Conservation (phyloP, 2,113 vertebrate species). For the Chascanopsetta lugubris region DNA sequence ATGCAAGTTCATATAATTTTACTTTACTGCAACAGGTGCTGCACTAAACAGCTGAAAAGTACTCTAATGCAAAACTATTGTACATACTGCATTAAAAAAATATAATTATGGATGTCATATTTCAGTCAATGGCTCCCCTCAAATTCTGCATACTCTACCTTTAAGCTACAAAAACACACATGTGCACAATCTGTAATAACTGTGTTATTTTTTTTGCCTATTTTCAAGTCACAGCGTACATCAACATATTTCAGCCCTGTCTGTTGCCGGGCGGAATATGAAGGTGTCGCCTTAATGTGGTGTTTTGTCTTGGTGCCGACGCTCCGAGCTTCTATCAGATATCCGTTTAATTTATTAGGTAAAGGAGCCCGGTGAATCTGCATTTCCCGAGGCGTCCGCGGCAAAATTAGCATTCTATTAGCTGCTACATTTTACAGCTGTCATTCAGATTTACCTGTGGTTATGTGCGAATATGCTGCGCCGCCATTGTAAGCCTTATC, state of each 20-base stretch:
- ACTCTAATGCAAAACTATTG: no score
- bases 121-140: no score
- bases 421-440: conserved; percentile 72
- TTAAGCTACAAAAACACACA: neutral
- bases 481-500: conserved; percentile 74
- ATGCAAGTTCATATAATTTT: no score
- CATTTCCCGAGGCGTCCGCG: conserved; percentile 48
- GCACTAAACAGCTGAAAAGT: no score
- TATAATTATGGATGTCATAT: no score
- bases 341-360: conserved; percentile 66
- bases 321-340: conserved; percentile 57
- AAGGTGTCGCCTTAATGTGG: conserved; percentile 14
- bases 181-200: no score
- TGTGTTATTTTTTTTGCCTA: neutral
- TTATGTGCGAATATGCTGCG: conserved; percentile 65
- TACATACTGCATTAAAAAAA: no score
- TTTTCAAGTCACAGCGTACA: conserved; percentile 12
- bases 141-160: no score
- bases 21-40: no score
- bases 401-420: conserved; percentile 69
- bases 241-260: conserved; percentile 17
- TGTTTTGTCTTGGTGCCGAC: conserved; percentile 43
- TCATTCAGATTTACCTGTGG: conserved; percentile 82
- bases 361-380: conserved; percentile 55
- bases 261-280: conserved; percentile 12